A percentile compares a stretch with the other conserved stretches of the same genome.
phyloP scores from a whole-genome alignment of 1,140 invertebrate genomes.

The Mya arenaria region DNA sequence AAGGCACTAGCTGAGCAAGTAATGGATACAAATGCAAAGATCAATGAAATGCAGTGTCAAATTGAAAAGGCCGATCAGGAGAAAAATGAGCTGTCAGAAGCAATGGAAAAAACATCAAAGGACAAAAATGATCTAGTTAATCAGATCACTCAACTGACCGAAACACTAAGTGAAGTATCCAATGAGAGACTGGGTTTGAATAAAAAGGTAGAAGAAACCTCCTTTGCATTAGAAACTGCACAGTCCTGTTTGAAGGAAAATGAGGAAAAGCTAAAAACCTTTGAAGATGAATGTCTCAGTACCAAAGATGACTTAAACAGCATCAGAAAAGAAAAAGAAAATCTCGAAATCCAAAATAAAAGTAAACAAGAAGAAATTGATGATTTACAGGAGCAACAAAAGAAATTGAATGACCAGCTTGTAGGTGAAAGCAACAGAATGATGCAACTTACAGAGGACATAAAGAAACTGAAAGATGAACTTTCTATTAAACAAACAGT shows the following conservation, averaged over 20 bases:
- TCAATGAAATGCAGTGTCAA: not conserved
- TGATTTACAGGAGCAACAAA: not conserved
- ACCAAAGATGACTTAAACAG: not conserved
- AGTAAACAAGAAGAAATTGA: slow-evolving; percentile 21
- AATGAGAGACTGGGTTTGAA: not conserved
- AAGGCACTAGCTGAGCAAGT: not conserved
- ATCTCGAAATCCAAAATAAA: slow-evolving; percentile 5
- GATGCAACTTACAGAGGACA: not conserved
- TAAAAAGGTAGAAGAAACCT: slow-evolving; percentile 18
- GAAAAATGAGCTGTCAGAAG: slow-evolving; percentile 22
- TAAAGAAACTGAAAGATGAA: slow-evolving; percentile 31
- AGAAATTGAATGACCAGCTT: not conserved
- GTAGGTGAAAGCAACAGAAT: slow-evolving; percentile 10
- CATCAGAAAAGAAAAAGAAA: not conserved
- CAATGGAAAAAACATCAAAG: not conserved
- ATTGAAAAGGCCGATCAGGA: not conserved
- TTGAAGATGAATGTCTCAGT: not conserved
- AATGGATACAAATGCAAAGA: not conserved
- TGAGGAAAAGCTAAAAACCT: slow-evolving; percentile 11
- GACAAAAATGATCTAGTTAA: slow-evolving; percentile 1
- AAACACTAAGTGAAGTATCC: not conserved
- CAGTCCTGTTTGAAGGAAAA: not conserved
- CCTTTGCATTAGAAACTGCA: slow-evolving; percentile 19
- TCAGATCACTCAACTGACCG: not conserved
- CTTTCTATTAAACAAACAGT: not conserved